Evolutionary conservation across 2,888 invertebrate species (phyloP).

Genomic region (Celastrina argiolus): DNA sequence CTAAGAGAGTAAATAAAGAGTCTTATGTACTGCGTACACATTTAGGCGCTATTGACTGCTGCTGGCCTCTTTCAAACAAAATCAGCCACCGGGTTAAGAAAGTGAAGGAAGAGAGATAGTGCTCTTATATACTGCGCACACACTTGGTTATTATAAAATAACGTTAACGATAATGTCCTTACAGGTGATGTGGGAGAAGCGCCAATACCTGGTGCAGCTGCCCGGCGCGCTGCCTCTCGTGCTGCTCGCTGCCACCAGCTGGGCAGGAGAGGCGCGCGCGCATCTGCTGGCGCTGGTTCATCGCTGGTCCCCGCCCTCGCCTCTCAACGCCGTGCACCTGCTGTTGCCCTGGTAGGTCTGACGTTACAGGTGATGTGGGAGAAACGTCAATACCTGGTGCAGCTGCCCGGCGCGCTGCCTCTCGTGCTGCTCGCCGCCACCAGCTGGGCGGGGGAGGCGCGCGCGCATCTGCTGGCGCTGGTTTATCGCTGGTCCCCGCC

Average conservation of each 20-base stretch:
- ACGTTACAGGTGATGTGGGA: slow-evolving; percentile 89
- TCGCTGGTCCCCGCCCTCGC: slow-evolving; percentile 91
- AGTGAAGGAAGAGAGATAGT: too few species aligned
- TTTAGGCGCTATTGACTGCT: too few species aligned
- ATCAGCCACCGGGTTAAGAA: too few species aligned
- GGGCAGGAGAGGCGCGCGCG: slow-evolving; percentile 92
- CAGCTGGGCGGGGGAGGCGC: slow-evolving; percentile 93
- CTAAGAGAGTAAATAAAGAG: too few species aligned
- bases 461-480: slow-evolving; percentile 91
- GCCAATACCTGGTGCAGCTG: slow-evolving; percentile 90
- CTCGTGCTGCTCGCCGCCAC: slow-evolving; percentile 92
- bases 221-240: slow-evolving; percentile 93
- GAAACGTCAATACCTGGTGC: slow-evolving; percentile 92
- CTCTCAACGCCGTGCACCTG: slow-evolving; percentile 93
- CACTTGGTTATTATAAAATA: too few species aligned
- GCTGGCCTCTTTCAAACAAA: too few species aligned
- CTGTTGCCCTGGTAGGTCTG: slow-evolving; percentile 89
- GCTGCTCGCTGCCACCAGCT: slow-evolving; percentile 90
- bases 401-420: slow-evolving; percentile 89
- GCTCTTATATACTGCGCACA: too few species aligned
- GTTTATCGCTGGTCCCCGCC: slow-evolving; percentile 92
- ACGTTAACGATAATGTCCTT: neutral
- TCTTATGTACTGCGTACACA: too few species aligned
- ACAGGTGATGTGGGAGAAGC: slow-evolving; percentile 93
- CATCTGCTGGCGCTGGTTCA: slow-evolving; percentile 92